Evolutionary conservation across 1,140 invertebrate genomes (phyloP).

Genomic region (Scaptomyza hsui): DNA sequence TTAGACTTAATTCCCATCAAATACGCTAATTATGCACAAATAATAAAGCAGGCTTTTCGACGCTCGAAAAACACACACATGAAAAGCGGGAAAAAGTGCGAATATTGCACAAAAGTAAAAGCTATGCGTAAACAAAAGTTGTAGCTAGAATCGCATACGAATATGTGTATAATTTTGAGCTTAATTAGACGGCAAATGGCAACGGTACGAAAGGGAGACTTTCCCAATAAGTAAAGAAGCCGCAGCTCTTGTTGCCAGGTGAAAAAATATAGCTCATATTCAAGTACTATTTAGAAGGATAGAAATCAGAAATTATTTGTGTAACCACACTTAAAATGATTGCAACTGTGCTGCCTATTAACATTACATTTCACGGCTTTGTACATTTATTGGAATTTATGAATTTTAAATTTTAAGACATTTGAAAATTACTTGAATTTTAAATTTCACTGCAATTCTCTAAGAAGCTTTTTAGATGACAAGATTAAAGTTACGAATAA

Average conservation of each 20-base stretch:
- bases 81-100: conserved; percentile 29
- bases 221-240: conserved; percentile 7
- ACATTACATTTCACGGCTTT: no score
- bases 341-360: no score
- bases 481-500: no score
- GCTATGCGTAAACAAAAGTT: conserved; percentile 37
- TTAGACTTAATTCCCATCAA: conserved; percentile 56
- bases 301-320: no score
- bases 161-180: conserved; percentile 47
- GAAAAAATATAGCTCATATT: no score
- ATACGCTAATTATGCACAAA: conserved; percentile 78
- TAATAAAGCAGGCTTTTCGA: conserved; percentile 52
- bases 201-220: conserved; percentile 13
- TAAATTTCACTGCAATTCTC: no score
- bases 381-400: no score
- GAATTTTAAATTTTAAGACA: no score
- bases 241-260: conserved; percentile 15
- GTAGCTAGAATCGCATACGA: neutral
- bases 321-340: no score
- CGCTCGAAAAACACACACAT: conserved; percentile 16
- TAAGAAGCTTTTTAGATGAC: no score
- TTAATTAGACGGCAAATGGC: conserved; percentile 60
- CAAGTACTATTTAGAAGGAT: no score
- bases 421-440: no score
- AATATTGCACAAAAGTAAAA: conserved; percentile 46